phyloP scores from a whole-genome alignment of 2,888 invertebrate species.

The Urechis unicinctus region DNA sequence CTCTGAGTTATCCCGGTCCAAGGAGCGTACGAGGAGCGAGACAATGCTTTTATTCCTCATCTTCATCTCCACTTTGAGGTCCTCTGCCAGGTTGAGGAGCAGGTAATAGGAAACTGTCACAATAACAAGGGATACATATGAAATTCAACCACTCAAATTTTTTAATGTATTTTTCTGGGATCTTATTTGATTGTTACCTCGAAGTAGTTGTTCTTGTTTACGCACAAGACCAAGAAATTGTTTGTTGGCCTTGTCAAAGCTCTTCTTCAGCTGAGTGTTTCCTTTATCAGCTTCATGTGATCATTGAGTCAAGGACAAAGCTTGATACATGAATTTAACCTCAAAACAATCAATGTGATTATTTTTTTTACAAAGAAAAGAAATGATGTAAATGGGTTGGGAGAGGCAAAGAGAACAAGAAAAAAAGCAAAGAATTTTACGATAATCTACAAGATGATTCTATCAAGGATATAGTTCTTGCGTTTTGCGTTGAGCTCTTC shows the following conservation, averaged over 20 bases:
- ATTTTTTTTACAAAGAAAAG: background rate
- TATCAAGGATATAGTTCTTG: conserved; percentile 36
- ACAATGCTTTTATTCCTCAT: conserved; percentile 92
- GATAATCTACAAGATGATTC: too few relatives aligned
- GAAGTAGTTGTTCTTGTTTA: conserved; percentile 85
- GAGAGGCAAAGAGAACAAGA: too few relatives aligned
- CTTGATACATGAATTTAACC: conserved; percentile 5
- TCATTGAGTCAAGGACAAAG: too few relatives aligned
- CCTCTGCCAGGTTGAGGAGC: conserved; percentile 89
- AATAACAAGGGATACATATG: background rate
- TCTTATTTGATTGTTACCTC: conserved; percentile 52
- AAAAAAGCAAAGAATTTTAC: too few relatives aligned
- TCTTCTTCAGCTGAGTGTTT: conserved; percentile 54
- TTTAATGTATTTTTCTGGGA: background rate
- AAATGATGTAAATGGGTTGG: too few relatives aligned
- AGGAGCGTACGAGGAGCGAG: conserved; percentile 74
- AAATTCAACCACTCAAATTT: background rate
- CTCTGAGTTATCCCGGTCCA: conserved; percentile 86
- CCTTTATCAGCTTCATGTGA: conserved; percentile 41
- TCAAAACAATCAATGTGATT: background rate
- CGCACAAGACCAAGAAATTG: conserved; percentile 74
- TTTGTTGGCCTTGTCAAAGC: conserved; percentile 70
- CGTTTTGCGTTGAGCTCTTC: conserved; percentile 49
- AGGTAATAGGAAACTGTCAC: conserved; percentile 78
- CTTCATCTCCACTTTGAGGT: conserved; percentile 90